phyloP scores from a whole-genome alignment of 2,888 invertebrate species.

The Axea sp. region DNA sequence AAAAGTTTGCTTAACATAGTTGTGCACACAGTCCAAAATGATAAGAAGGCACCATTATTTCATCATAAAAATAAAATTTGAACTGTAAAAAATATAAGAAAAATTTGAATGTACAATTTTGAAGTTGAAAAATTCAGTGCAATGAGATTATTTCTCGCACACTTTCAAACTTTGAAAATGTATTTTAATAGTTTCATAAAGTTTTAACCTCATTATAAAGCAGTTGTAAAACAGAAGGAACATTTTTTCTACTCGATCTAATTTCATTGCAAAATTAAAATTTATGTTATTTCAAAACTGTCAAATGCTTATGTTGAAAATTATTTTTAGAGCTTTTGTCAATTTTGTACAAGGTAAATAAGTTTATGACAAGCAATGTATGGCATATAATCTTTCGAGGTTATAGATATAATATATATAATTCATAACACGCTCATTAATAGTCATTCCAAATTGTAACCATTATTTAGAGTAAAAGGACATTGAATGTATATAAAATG shows the following conservation, averaged over 20 bases:
- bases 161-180: conserved; percentile 23
- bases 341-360: not conserved
- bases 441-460: conserved; percentile 15
- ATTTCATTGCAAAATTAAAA: conserved; percentile 9
- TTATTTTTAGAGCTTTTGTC: conserved; percentile 7
- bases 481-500: too few species aligned
- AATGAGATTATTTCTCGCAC: conserved; percentile 14
- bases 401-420: conserved; percentile 13
- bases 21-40: conserved; percentile 5
- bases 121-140: conserved; percentile 16
- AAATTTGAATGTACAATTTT: conserved; percentile 20
- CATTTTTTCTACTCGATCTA: conserved; percentile 7
- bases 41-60: conserved; percentile 1
- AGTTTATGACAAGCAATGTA: conserved; percentile 6
- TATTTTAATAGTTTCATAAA: conserved; percentile 35
- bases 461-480: too few species aligned
- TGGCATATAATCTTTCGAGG: conserved; percentile 12
- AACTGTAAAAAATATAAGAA: conserved; percentile 9
- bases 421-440: too few species aligned
- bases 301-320: not conserved
- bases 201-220: conserved; percentile 26
- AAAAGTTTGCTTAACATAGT: not conserved
- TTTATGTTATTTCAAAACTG: conserved; percentile 12
- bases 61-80: conserved; percentile 28
- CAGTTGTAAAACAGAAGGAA: conserved; percentile 10